Base-by-base conservation (phyloP, 2,888 invertebrate genomes). In the Piscicola geometra region DNA sequence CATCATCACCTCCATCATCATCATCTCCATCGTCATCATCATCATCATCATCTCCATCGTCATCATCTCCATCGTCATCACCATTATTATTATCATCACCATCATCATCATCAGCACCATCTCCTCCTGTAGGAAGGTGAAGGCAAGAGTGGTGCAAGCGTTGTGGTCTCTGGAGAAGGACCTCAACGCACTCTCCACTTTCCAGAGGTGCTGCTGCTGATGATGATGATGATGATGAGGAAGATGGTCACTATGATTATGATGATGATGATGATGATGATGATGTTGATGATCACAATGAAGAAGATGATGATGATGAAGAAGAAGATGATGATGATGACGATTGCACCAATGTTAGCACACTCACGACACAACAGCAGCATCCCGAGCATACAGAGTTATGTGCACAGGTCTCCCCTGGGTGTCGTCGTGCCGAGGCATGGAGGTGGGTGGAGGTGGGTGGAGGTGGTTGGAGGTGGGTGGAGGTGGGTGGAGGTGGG, bases 1-100 rank as follows among this genome's bases (percentile, higher is more conserved):
- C 35, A 28, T 36, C 47, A 5, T 9, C 41, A 5, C 5, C 41
- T 41, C 41, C 41, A 41, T 41, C 41, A n/a, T n/a, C 41, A 41
- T 41, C 84, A 86, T 97, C n/a, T 93, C 95, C 85, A 89, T 93
- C 0, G 88, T 94, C 30, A 91, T 92, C 30, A 92, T 93, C 25
- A 94, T 96, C 77, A 97, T 96, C 85, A 93, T 94, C 84, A 87
- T 97, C 18, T 93, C 93, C 87, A 93, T 94, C 15, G 96, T 86
- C 41, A 41, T 15, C 41, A 41, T 15, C 15, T 15, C 41, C 5
- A 9, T 15, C 41, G 15, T 41, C 41, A 9, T 15, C 41, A 41
- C 15, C 47, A 47, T 32, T 33, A 15, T 32, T 32, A 1, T 33
- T n/a, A 25, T 25, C 35, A 28, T 36, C 47, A 5, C 5, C 41